These are phyloP conservation scores for Alexandromys oeconomus DNA, from an alignment of 2,797 vertebrate species.

Conservation along the genomic window DNA sequence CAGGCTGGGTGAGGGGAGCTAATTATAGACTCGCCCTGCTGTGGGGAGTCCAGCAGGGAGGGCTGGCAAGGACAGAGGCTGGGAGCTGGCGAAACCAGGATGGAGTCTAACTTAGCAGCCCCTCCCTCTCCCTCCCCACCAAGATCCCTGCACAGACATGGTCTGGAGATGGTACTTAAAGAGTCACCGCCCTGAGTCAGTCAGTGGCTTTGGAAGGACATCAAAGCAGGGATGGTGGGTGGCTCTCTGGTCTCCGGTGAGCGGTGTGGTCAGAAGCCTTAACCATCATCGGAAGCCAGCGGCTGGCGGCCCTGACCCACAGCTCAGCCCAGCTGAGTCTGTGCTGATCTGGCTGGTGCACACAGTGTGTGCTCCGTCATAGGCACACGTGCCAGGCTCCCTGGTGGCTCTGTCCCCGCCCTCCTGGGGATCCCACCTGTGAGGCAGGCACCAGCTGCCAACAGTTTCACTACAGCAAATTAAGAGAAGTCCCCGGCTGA, in stretches of 20 bases:
- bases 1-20: neutral
- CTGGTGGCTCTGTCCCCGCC: neutral
- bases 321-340: neutral
- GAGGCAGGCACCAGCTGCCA: slow-evolving; percentile 35
- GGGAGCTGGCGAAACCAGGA: neutral
- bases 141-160: neutral
- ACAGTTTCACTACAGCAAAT: slow-evolving; percentile 42
- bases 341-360: neutral
- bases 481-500: neutral
- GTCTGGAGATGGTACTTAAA: neutral
- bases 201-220: neutral
- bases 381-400: neutral
- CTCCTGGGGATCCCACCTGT: neutral
- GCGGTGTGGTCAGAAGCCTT: rapidly evolving
- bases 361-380: rapidly evolving
- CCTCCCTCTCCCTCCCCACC: rapidly evolving
- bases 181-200: rapidly evolving
- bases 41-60: neutral
- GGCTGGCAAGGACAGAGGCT: rapidly evolving
- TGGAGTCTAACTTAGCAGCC: neutral
- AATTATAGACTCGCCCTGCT: neutral
- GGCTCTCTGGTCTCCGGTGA: rapidly evolving
- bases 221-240: rapidly evolving
- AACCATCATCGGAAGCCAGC: neutral
- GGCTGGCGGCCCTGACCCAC: neutral